phyloP scores from a whole-genome alignment of 1,140 invertebrate species.

The Drosophila elegans region DNA sequence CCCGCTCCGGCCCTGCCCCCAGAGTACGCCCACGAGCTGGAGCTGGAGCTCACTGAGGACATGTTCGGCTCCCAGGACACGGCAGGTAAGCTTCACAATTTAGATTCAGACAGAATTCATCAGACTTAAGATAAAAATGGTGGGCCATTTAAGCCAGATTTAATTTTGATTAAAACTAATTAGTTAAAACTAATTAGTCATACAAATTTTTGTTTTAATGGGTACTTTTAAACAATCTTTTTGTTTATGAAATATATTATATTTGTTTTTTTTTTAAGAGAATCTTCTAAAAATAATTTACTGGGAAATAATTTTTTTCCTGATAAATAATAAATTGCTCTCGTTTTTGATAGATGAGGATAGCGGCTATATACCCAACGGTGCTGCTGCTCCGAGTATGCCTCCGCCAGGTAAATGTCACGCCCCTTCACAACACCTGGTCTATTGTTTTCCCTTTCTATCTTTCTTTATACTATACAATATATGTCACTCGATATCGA shows the following conservation, averaged over 20 bases:
- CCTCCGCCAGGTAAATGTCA: constrained; percentile 83
- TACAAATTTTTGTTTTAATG: too few relatives aligned
- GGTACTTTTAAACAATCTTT: too few relatives aligned
- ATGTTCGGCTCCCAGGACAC: constrained; percentile 82
- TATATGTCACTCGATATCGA: constrained; percentile 53
- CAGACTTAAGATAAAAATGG: too few relatives aligned
- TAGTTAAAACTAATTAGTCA: too few relatives aligned
- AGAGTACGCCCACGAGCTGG: constrained; percentile 79
- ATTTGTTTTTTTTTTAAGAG: too few relatives aligned
- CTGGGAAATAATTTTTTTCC: background rate
- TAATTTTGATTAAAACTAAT: too few relatives aligned
- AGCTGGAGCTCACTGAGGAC: constrained; percentile 73
- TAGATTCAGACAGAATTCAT: too few relatives aligned
- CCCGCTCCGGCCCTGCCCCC: constrained; percentile 88
- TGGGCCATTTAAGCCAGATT: background rate
- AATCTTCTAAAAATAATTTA: too few relatives aligned
- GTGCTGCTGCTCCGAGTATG: constrained; percentile 69
- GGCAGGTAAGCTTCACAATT: constrained; percentile 33
- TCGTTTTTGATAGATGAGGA: constrained; percentile 62
- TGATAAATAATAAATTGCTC: background rate
- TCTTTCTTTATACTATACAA: constrained; percentile 44
- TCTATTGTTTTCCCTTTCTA: constrained; percentile 43
- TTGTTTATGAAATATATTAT: too few relatives aligned
- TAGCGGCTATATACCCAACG: constrained; percentile 80
- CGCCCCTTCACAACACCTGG: constrained; percentile 2